phyloP scores from a whole-genome alignment of 2,888 invertebrate species.

The Lasioglossum morio region DNA sequence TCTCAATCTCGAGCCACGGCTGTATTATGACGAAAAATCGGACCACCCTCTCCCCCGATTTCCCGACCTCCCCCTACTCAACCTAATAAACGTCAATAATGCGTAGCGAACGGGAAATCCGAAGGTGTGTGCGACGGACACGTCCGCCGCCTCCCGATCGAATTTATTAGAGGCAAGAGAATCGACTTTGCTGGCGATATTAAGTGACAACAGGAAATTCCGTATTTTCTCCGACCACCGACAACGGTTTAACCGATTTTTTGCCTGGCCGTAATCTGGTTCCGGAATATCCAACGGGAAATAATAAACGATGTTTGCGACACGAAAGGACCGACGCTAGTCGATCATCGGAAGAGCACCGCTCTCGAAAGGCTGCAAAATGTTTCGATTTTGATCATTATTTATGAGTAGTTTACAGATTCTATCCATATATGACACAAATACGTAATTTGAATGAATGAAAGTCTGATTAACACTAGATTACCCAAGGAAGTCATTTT shows the following conservation, averaged over 20 bases:
- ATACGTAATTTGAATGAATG: too few species aligned
- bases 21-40: constrained; percentile 32
- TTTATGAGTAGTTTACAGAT: too few species aligned
- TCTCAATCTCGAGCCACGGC: constrained; percentile 35
- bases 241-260: neutral
- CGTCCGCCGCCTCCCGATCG: constrained; percentile 32
- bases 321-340: neutral
- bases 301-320: neutral
- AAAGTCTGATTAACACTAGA: too few species aligned
- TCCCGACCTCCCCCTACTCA: neutral
- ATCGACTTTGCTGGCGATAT: constrained; percentile 29
- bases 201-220: constrained; percentile 5
- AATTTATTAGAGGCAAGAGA: constrained; percentile 23
- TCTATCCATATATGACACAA: too few species aligned
- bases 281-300: neutral
- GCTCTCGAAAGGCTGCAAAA: neutral
- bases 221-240: neutral
- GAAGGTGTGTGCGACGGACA: constrained; percentile 13
- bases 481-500: too few species aligned
- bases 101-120: constrained; percentile 32
- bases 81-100: constrained; percentile 55
- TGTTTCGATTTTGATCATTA: neutral
- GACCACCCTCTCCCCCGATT: constrained; percentile 20
- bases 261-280: neutral
- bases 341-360: neutral